Conservation (phyloP, 2,888 invertebrate species). For the Miltochrista miniata region DNA sequence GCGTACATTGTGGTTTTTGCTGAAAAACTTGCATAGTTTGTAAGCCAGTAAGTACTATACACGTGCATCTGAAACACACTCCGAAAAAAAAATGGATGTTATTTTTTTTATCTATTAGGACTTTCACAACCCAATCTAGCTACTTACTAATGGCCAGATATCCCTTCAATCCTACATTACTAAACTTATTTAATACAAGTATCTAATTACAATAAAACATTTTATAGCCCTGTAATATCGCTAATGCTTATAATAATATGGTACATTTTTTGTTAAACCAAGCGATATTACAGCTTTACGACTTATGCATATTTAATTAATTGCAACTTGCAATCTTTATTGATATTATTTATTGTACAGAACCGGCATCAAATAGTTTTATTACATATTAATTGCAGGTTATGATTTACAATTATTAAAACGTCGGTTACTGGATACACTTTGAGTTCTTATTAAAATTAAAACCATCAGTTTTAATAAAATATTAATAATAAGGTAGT, state of each 20-base stretch:
- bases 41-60: too few relatives aligned
- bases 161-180: not conserved
- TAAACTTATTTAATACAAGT: not conserved
- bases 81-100: too few relatives aligned
- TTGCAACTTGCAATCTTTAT: slow-evolving; percentile 47
- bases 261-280: slow-evolving; percentile 22
- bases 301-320: slow-evolving; percentile 59
- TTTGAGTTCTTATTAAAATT: not conserved
- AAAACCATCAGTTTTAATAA: not conserved
- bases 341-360: slow-evolving; percentile 43
- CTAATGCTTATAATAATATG: slow-evolving; percentile 23
- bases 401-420: slow-evolving; percentile 15
- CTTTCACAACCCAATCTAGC: not conserved
- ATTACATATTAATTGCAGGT: slow-evolving; percentile 28
- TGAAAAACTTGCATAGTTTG: too few relatives aligned
- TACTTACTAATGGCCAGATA: not conserved
- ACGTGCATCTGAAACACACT: too few relatives aligned
- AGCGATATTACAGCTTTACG: slow-evolving; percentile 53
- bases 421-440: slow-evolving; percentile 4
- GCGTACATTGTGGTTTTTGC: too few relatives aligned
- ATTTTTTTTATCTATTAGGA: not conserved
- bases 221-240: slow-evolving; percentile 17
- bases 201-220: slow-evolving; percentile 9
- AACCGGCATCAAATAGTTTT: slow-evolving; percentile 41
- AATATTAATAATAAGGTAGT: not conserved